These are phyloP conservation scores for Anoplophora glabripennis DNA, from an alignment of 1,140 invertebrate genomes.

Conservation along the genomic window DNA sequence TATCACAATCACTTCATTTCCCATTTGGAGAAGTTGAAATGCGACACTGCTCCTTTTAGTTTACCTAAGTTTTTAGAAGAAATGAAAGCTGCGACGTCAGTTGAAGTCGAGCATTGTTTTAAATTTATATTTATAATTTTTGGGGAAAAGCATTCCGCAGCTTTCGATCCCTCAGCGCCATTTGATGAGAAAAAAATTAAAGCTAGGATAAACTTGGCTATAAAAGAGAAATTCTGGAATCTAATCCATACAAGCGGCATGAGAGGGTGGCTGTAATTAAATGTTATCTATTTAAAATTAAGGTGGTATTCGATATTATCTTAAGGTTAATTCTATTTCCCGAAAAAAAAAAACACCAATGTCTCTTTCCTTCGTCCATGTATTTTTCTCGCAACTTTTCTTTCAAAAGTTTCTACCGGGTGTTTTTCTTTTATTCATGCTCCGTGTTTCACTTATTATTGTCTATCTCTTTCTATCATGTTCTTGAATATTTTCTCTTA, in stretches of 20 bases:
- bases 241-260: neutral
- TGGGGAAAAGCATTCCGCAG: neutral
- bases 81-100: too few relatives aligned
- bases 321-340: too few relatives aligned
- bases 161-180: neutral
- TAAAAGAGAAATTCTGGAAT: conserved; percentile 6
- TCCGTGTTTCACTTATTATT: too few relatives aligned
- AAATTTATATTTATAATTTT: conserved; percentile 10
- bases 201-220: neutral
- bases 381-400: neutral
- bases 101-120: neutral
- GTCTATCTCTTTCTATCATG: too few relatives aligned
- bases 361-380: neutral
- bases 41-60: too few relatives aligned
- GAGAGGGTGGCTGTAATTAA: conserved; percentile 10
- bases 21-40: too few relatives aligned
- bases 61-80: too few relatives aligned
- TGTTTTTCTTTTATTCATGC: neutral
- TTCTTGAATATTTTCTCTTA: too few relatives aligned
- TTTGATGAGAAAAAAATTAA: neutral
- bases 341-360: neutral
- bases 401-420: neutral
- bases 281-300: too few relatives aligned
- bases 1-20: too few relatives aligned
- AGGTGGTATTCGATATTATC: too few relatives aligned